Percentiles rank a stretch among this genome's conserved stretches.
These are phyloP conservation scores for Mesaphorura yosii DNA, from an alignment of 1,140 invertebrate species.

Conservation along the genomic window DNA sequence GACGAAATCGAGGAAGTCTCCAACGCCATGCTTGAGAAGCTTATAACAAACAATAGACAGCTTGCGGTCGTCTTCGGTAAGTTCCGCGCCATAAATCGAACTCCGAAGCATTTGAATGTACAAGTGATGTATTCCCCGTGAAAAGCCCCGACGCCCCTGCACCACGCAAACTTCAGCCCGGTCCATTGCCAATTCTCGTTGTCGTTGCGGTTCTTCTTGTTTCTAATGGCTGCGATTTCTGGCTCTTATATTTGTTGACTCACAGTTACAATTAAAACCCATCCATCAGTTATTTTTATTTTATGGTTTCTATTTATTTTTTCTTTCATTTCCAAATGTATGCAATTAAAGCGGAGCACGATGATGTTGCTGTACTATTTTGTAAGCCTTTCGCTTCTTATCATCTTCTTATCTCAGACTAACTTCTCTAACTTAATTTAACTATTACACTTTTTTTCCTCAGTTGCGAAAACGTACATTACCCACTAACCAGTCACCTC, in stretches of 20 bases:
- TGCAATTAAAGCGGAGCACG: constrained; percentile 32
- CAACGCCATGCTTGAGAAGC: constrained; percentile 84
- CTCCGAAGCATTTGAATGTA: background rate
- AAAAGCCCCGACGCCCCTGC: no score
- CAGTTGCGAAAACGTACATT: background rate
- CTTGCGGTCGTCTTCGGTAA: constrained; percentile 43
- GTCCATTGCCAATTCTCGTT: constrained; percentile 3
- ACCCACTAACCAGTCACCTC: background rate
- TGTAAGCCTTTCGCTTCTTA: constrained; percentile 33
- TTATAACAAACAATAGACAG: constrained; percentile 74
- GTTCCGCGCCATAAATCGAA: no score
- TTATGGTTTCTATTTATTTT: no score
- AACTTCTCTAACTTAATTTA: background rate
- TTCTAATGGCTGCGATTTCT: constrained; percentile 1
- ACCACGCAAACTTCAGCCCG: no score
- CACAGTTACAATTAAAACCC: no score
- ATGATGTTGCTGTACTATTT: constrained; percentile 42
- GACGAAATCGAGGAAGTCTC: constrained; percentile 91
- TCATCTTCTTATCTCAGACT: background rate
- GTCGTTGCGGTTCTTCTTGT: background rate
- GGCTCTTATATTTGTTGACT: background rate
- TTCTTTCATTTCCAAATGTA: no score
- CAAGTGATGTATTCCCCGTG: background rate
- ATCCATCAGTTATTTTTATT: constrained; percentile 1
- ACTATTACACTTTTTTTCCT: background rate